Evolutionary conservation across 2,888 invertebrate species (phyloP).

Genomic region (Dromius quadrimaculatus): DNA sequence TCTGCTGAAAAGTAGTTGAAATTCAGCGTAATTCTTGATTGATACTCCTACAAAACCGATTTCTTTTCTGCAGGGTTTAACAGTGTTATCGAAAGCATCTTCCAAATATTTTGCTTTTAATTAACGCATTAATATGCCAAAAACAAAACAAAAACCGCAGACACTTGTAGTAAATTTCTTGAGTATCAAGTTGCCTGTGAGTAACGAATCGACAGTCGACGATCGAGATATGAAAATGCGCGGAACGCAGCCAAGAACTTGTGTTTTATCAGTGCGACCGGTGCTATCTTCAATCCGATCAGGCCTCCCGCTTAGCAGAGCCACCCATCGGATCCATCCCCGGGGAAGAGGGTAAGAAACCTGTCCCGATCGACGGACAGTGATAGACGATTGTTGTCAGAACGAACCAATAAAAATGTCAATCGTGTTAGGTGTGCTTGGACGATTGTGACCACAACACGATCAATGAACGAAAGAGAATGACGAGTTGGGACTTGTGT

Average conservation of each 20-base stretch:
- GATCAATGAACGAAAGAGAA: background rate
- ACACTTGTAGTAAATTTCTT: slow-evolving; percentile 8
- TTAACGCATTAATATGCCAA: slow-evolving; percentile 3
- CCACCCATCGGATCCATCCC: too few species aligned
- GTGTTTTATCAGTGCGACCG: slow-evolving; percentile 29
- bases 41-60: too few species aligned
- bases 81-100: too few species aligned
- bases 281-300: slow-evolving; percentile 14
- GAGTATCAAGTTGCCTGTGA: slow-evolving; percentile 3
- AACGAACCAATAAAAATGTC: slow-evolving; percentile 51
- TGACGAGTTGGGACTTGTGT: background rate
- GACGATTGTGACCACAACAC: background rate
- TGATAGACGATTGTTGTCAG: slow-evolving; percentile 54
- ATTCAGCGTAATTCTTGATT: too few species aligned
- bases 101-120: slow-evolving; percentile 8
- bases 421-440: slow-evolving; percentile 25
- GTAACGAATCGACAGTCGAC: slow-evolving; percentile 23
- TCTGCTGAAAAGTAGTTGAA: too few species aligned
- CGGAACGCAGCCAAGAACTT: slow-evolving; percentile 10
- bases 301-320: slow-evolving; percentile 20
- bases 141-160: background rate
- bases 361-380: slow-evolving; percentile 45
- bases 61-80: too few species aligned
- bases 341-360: background rate
- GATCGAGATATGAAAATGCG: slow-evolving; percentile 33